Evolutionary conservation across 2,113 vertebrate genomes (phyloP).

Genomic region (Serilophus lunatus): DNA sequence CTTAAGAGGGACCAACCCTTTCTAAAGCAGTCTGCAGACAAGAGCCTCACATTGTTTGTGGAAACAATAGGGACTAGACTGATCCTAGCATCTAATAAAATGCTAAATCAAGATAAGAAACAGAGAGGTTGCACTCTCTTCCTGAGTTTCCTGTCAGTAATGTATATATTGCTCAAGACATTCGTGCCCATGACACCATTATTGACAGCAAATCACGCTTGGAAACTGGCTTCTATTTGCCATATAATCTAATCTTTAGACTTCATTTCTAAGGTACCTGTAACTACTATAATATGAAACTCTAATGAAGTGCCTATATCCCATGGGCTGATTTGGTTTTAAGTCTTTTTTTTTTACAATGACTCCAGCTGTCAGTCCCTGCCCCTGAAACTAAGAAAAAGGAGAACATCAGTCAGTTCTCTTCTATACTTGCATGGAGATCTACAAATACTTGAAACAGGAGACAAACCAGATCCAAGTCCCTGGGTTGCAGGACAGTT

Average conservation of each 20-base stretch:
- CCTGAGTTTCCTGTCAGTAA: neutral
- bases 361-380: neutral
- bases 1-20: neutral
- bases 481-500: neutral
- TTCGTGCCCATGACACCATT: neutral
- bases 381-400: neutral
- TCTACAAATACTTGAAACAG: neutral
- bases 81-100: neutral
- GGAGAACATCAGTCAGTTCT: neutral
- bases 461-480: neutral
- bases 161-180: neutral
- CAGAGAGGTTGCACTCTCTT: neutral
- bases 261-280: neutral
- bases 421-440: neutral
- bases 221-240: neutral
- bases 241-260: neutral
- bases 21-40: neutral
- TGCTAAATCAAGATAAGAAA: neutral
- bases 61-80: neutral
- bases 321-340: neutral
- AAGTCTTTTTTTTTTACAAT: neutral
- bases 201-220: neutral
- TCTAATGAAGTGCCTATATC: neutral
- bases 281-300: neutral
- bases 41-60: neutral